Percentiles rank a stretch among this genome's conserved stretches.
Evolutionary conservation across 2,797 vertebrate species (phyloP).

Genomic region (Chrosomus eos): DNA sequence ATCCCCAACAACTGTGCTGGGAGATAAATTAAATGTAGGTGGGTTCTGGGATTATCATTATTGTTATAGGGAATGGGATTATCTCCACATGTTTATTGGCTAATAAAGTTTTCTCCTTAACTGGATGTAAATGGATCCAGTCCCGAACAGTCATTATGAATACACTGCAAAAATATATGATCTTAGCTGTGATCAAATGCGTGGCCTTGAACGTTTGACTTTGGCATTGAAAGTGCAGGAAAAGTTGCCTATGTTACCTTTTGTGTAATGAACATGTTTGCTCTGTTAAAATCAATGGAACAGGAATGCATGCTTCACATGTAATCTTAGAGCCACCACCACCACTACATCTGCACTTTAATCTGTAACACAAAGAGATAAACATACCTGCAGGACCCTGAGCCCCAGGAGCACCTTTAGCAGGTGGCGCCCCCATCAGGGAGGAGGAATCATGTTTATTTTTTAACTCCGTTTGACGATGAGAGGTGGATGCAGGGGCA

Average conservation of each 20-base stretch:
- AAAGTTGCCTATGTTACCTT: background rate
- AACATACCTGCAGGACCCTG: slow-evolving; percentile 77
- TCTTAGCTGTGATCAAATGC: slow-evolving; percentile 56
- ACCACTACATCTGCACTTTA: background rate
- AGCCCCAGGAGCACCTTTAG: slow-evolving; percentile 82
- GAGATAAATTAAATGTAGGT: slow-evolving; percentile 49
- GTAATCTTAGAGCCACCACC: background rate
- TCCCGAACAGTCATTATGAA: slow-evolving; percentile 42
- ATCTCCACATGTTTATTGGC: slow-evolving; percentile 42
- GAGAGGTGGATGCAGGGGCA: slow-evolving; percentile 56
- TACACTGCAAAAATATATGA: slow-evolving; percentile 50
- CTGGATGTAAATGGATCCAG: slow-evolving; percentile 41
- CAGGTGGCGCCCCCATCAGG: slow-evolving; percentile 78
- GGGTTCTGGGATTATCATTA: slow-evolving; percentile 32
- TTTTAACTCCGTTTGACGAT: slow-evolving; percentile 64
- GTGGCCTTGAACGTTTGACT: slow-evolving; percentile 45
- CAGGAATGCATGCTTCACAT: background rate
- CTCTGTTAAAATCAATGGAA: background rate
- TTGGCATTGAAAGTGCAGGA: background rate
- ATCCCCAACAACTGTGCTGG: slow-evolving; percentile 30
- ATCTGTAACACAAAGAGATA: background rate
- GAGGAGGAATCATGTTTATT: slow-evolving; percentile 66
- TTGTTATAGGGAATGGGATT: slow-evolving; percentile 37
- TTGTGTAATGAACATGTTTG: background rate
- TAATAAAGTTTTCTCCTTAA: slow-evolving; percentile 55